A percentile compares a stretch with the other conserved stretches of the same genome.
phyloP scores from a whole-genome alignment of 2,888 invertebrate genomes.

The Troides aeacus region DNA sequence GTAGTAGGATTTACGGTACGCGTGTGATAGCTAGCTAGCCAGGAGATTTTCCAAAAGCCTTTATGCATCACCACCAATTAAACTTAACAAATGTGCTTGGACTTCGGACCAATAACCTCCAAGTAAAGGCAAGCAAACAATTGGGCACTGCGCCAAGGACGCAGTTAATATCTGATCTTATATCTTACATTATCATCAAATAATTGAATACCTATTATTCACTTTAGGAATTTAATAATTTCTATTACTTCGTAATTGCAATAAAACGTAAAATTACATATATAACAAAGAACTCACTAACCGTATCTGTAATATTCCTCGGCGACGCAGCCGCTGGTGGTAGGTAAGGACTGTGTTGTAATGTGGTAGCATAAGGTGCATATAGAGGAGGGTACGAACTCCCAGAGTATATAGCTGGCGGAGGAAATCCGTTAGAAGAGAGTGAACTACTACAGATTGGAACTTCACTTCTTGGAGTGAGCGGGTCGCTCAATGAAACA shows the following conservation, averaged over 20 bases:
- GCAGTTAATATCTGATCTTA: background rate
- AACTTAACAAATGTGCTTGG: no score
- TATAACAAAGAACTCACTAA: constrained; percentile 37
- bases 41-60: no score
- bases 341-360: constrained; percentile 87
- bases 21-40: no score
- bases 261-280: no score
- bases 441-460: constrained; percentile 82
- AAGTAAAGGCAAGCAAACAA: no score
- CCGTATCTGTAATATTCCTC: constrained; percentile 80
- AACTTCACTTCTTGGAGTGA: constrained; percentile 58
- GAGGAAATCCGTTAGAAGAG: constrained; percentile 79
- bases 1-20: no score
- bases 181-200: background rate
- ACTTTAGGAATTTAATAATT: background rate
- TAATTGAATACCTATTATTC: background rate
- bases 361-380: constrained; percentile 87
- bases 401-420: constrained; percentile 88
- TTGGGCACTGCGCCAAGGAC: no score
- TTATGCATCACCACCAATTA: no score
- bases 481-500: constrained; percentile 69
- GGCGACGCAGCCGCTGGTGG: constrained; percentile 83
- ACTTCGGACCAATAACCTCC: no score
- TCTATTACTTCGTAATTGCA: no score
- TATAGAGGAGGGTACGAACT: constrained; percentile 83